Conservation (phyloP, 2,888 invertebrate genomes). For the Erebia ligea region DNA sequence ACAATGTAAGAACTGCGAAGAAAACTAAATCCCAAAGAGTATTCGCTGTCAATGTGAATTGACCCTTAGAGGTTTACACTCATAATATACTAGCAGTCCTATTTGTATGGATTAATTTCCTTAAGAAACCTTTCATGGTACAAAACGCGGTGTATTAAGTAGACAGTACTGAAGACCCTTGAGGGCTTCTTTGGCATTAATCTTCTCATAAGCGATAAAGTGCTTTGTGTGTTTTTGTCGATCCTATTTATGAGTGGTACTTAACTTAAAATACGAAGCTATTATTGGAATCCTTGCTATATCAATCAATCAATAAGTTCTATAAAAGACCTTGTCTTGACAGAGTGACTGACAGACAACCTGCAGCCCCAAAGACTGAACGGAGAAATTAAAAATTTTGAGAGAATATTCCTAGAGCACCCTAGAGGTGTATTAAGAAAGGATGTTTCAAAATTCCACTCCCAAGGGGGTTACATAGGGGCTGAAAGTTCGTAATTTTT, state of each 20-base stretch:
- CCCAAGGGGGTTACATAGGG: too few relatives aligned
- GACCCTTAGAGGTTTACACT: background rate
- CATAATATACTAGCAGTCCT: background rate
- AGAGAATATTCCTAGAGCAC: too few relatives aligned
- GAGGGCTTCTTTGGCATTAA: slow-evolving; percentile 38
- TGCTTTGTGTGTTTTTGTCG: slow-evolving; percentile 26
- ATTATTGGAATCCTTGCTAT: background rate
- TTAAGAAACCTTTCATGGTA: slow-evolving; percentile 36
- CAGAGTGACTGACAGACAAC: too few relatives aligned
- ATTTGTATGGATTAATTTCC: slow-evolving; percentile 30
- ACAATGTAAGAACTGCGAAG: too few relatives aligned
- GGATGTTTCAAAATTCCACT: too few relatives aligned
- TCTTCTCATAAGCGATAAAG: slow-evolving; percentile 36
- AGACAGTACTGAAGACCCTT: slow-evolving; percentile 30
- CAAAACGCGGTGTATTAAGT: slow-evolving; percentile 36
- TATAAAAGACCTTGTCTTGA: too few relatives aligned
- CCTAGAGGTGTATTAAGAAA: too few relatives aligned
- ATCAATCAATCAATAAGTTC: too few relatives aligned
- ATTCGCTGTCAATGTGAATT: background rate
- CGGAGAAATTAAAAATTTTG: too few relatives aligned
- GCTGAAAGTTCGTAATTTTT: too few relatives aligned
- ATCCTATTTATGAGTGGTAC: background rate
- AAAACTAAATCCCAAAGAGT: too few relatives aligned
- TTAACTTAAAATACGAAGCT: background rate
- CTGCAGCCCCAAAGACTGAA: too few relatives aligned